Conservation (phyloP, 2,888 invertebrate genomes). For the Idaea dimidiata region DNA sequence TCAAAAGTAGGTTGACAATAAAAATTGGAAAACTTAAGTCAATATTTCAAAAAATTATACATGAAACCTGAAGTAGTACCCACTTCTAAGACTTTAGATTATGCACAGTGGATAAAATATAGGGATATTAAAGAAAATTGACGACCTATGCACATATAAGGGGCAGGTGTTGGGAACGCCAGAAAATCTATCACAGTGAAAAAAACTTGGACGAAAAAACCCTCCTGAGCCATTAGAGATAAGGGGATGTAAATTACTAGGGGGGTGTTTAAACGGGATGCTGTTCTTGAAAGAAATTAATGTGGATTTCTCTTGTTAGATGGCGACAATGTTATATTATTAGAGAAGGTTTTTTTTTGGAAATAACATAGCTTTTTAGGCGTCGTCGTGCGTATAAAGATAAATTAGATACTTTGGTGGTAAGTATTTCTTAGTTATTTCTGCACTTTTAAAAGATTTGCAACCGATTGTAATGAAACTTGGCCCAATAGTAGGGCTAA, state of each 20-base stretch:
- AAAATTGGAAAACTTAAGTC: neutral
- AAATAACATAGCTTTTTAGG: conserved; percentile 7
- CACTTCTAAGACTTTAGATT: conserved; percentile 27
- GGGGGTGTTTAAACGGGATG: conserved; percentile 60
- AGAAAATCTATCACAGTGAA: conserved; percentile 24
- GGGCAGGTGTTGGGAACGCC: conserved; percentile 27
- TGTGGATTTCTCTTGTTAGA: conserved; percentile 39
- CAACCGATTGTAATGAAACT: no score
- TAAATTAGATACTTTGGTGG: neutral
- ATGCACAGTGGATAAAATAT: conserved; percentile 35
- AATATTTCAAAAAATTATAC: conserved; percentile 22
- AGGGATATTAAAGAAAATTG: conserved; percentile 30
- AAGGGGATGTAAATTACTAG: conserved; percentile 72
- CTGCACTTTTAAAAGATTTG: no score
- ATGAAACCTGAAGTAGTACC: conserved; percentile 22
- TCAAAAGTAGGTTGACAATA: no score
- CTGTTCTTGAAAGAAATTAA: conserved; percentile 66
- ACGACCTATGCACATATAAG: conserved; percentile 27
- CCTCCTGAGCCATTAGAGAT: conserved; percentile 60
- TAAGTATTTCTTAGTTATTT: no score
- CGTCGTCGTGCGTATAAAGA: neutral
- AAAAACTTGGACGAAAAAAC: conserved; percentile 33
- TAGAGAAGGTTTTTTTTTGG: conserved; percentile 11
- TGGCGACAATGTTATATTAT: conserved; percentile 15
- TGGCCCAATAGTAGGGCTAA: no score